Percentiles rank a stretch among this genome's conserved stretches.
Conservation (phyloP, 1,140 invertebrate species). For the Portunus trituberculatus region DNA sequence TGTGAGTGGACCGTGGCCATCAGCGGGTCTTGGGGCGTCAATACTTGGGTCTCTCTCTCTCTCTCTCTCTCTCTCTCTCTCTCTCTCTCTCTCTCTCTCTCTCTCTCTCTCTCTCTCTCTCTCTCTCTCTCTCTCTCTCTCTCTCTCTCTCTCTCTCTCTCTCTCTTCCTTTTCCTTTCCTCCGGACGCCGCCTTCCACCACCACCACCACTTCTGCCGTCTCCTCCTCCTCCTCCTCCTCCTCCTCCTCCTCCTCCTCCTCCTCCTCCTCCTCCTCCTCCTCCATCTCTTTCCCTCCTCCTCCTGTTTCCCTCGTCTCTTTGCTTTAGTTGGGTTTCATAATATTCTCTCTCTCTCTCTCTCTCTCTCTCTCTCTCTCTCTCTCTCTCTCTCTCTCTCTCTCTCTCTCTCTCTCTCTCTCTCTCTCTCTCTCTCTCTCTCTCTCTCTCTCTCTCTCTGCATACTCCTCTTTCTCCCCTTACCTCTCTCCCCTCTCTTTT, state of each 20-base stretch:
- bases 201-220: not conserved
- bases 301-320: not conserved
- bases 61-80: constrained; percentile 33
- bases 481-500: not conserved
- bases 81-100: not conserved
- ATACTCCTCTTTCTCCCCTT: not conserved
- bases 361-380: constrained; percentile 10
- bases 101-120: constrained; percentile 37
- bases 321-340: not conserved
- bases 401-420: not conserved
- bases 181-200: not conserved
- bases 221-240: not conserved
- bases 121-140: not conserved
- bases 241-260: not conserved
- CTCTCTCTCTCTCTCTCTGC: not conserved
- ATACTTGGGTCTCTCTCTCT: not conserved
- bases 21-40: constrained; percentile 30
- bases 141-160: constrained; percentile 42
- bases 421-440: constrained; percentile 41
- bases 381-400: not conserved
- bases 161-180: constrained; percentile 11
- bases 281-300: too few relatives aligned
- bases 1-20: constrained; percentile 61
- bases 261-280: constrained; percentile 7
- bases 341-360: not conserved